phyloP scores from a whole-genome alignment of 1,140 invertebrate species.

The Zaprionus taronus region DNA sequence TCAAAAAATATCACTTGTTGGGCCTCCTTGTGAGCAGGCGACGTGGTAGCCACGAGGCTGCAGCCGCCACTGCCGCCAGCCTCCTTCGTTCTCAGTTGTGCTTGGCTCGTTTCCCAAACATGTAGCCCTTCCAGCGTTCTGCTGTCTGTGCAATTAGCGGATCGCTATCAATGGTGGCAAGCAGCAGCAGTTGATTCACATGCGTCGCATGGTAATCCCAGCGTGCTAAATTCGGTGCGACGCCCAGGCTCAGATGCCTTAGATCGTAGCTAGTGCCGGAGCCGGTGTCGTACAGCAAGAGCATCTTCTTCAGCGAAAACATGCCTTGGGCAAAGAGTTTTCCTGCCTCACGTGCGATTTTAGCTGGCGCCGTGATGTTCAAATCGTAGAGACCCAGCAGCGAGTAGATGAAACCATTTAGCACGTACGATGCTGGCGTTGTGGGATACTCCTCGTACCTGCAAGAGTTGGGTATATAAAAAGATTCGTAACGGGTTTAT shows the following conservation, averaged over 20 bases:
- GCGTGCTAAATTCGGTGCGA: constrained; percentile 95
- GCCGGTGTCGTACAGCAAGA: constrained; percentile 97
- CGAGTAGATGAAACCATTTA: constrained; percentile 99
- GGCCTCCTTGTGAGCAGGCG: constrained; percentile 23
- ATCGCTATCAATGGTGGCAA: constrained; percentile 95
- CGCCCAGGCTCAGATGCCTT: constrained; percentile 94
- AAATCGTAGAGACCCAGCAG: constrained; percentile 98
- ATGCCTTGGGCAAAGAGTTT: constrained; percentile 94
- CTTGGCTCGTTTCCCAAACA: constrained; percentile 96
- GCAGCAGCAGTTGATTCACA: constrained; percentile 96
- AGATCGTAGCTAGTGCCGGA: constrained; percentile 98
- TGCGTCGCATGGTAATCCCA: constrained; percentile 99
- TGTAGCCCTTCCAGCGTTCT: constrained; percentile 97
- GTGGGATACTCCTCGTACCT: constrained; percentile 99
- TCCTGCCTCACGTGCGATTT: constrained; percentile 88
- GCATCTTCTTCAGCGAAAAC: constrained; percentile 93
- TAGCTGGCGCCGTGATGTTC: constrained; percentile 88
- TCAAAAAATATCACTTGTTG: constrained; percentile 53
- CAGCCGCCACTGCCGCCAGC: constrained; percentile 58
- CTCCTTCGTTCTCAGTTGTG: constrained; percentile 88
- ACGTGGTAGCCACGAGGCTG: constrained; percentile 35
- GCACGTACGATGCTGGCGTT: constrained; percentile 95
- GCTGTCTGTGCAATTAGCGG: constrained; percentile 93
- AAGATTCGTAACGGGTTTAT: background rate
- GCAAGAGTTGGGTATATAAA: background rate